Percentiles rank a stretch among this genome's conserved stretches.
Conservation (phyloP, 2,797 vertebrate species). For the Coluber constrictor region DNA sequence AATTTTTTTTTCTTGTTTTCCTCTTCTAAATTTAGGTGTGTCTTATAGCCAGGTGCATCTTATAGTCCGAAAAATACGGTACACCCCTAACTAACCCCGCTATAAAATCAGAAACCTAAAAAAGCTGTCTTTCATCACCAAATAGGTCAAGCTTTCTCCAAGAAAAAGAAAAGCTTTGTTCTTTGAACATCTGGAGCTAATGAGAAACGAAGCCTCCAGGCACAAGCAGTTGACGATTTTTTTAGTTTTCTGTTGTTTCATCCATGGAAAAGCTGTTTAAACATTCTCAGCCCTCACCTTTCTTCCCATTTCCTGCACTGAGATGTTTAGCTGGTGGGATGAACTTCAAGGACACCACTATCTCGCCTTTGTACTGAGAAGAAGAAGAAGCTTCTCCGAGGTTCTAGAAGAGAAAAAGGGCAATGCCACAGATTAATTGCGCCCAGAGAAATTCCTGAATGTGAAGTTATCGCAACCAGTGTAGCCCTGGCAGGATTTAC, state of each 20-base stretch:
- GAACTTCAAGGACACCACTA: slow-evolving; percentile 92
- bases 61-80: too few relatives aligned
- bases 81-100: not conserved
- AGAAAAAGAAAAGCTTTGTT: too few relatives aligned
- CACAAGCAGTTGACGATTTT: not conserved
- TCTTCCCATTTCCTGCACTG: slow-evolving; percentile 65
- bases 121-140: not conserved
- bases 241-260: not conserved
- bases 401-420: slow-evolving; percentile 46
- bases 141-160: not conserved
- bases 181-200: not conserved
- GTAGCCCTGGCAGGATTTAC: not conserved
- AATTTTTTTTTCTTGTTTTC: too few relatives aligned
- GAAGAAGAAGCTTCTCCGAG: slow-evolving; percentile 53
- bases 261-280: not conserved
- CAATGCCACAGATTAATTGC: not conserved
- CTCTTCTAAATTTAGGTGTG: too few relatives aligned
- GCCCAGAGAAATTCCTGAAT: not conserved
- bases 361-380: slow-evolving; percentile 84
- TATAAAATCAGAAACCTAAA: not conserved
- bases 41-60: too few relatives aligned
- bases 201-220: too few relatives aligned
- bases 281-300: slow-evolving; percentile 72
- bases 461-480: not conserved
- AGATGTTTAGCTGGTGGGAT: slow-evolving; percentile 72